Conservation (phyloP, 1,140 invertebrate genomes). For the Leptinotarsa texana region DNA sequence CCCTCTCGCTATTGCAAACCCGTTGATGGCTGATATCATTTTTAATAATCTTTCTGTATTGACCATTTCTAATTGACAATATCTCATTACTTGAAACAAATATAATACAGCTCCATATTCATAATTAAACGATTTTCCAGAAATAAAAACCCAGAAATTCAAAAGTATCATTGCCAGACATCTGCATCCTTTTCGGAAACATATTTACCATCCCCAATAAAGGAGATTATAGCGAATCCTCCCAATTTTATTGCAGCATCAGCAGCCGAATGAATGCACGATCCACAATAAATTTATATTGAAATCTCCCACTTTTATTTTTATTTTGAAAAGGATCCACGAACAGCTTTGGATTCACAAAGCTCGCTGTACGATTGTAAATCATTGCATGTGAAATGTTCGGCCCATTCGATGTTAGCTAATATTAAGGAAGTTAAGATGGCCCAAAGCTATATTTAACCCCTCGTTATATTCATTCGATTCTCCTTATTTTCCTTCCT, state of each 20-base stretch:
- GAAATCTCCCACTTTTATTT: conserved; percentile 6
- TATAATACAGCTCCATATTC: too few species aligned
- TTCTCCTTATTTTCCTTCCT: background rate
- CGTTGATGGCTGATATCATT: too few species aligned
- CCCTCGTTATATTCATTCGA: conserved; percentile 22
- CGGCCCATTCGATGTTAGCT: conserved; percentile 23
- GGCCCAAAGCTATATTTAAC: conserved; percentile 19
- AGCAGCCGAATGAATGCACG: background rate
- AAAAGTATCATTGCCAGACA: too few species aligned
- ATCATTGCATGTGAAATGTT: conserved; percentile 19
- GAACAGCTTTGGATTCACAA: background rate
- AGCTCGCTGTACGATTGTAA: conserved; percentile 18
- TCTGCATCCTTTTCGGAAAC: background rate
- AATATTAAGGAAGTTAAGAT: conserved; percentile 23
- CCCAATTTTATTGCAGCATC: background rate
- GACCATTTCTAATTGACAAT: too few species aligned
- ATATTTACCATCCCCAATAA: background rate
- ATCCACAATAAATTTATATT: conserved; percentile 9
- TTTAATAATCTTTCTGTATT: too few species aligned
- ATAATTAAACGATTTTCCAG: too few species aligned
- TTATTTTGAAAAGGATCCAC: conserved; percentile 5
- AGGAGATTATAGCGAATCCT: background rate
- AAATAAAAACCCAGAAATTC: too few species aligned
- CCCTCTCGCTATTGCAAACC: too few species aligned
- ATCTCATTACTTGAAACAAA: too few species aligned